Evolutionary conservation across 2,888 invertebrate species (phyloP), one percentile per base, ranked within the genome.

Genomic region (Pemphredon lugubris): DNA sequence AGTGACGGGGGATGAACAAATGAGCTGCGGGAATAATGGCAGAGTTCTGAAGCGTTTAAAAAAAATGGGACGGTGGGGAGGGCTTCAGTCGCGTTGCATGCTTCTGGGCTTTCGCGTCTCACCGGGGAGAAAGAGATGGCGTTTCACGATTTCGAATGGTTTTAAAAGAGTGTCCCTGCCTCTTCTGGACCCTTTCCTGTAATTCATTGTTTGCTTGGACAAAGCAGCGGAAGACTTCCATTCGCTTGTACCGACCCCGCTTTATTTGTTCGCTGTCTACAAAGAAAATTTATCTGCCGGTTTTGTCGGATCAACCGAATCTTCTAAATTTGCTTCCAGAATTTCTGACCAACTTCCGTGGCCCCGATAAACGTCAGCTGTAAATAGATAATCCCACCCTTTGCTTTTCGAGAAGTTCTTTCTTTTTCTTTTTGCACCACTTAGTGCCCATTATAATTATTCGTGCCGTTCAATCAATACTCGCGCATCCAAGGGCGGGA

Each of bases 151-250:
- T 23, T 42, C 50, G 59, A 42, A n/a, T 11, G 42, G 21, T n/a
- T 50, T 50, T 21, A 5, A 42, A 59, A 32, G 32, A 14, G 5
- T 13, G n/a, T 34, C 42, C n/a, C 13, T 5, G 40, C 9, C 18
- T n/a, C n/a, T 9, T 18, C 20, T 9, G 9, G 14, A 20, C 39
- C 11, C 50, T n/a, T 30, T 11, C 11, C 21, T 21, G 13, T 44
- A 42, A 59, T 59, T 50, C 42, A 16, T 59, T 50, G 42, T 50
- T 50, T 50, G 30, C 21, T 13, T 13, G 42, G 30, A 42, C 26
- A 13, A n/a, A 42, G 40, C n/a, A 3, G 2, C 16, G 53, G 26
- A 21, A 39, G 13, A 5, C 39, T 39, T 2, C 16, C 40, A 5
- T 14, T 16, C 40, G 16, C 16, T 40, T 40, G 16, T 40, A 40